phyloP scores from a whole-genome alignment of 2,888 invertebrate species.

The Sphaerophoria rueppellii region DNA sequence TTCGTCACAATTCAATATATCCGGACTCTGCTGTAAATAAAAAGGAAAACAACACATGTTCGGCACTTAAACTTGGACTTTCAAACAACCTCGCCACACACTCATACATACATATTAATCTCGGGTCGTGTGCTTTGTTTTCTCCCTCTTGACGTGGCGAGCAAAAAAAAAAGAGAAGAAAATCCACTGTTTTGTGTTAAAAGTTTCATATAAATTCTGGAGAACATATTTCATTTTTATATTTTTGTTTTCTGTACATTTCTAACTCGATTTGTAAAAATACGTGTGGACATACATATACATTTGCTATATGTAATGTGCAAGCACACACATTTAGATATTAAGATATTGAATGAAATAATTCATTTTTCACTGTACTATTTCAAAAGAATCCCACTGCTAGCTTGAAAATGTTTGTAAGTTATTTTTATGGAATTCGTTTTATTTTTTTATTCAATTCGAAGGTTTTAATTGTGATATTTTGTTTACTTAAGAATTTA shows the following conservation, averaged over 20 bases:
- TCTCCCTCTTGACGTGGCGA: slow-evolving; percentile 1
- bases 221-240: slow-evolving; percentile 37
- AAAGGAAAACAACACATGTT: slow-evolving; percentile 42
- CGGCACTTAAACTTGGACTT: slow-evolving; percentile 52
- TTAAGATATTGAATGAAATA: slow-evolving; percentile 16
- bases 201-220: slow-evolving; percentile 65
- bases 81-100: background rate
- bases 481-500: slow-evolving; percentile 10
- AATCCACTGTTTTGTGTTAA: slow-evolving; percentile 54
- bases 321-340: no score
- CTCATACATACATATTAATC: slow-evolving; percentile 32
- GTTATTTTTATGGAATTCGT: no score
- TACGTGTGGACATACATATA: slow-evolving; percentile 4
- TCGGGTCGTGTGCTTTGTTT: slow-evolving; percentile 33
- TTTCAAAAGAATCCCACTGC: slow-evolving; percentile 30
- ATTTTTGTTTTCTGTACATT: background rate
- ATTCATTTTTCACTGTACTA: slow-evolving; percentile 45
- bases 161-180: slow-evolving; percentile 25
- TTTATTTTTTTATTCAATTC: no score
- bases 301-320: no score
- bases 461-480: background rate
- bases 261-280: background rate
- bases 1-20: background rate
- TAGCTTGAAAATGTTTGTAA: slow-evolving; percentile 39
- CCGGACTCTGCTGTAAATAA: slow-evolving; percentile 30